phyloP scores from a whole-genome alignment of 2,888 invertebrate genomes.

The Cryptops parisi region DNA sequence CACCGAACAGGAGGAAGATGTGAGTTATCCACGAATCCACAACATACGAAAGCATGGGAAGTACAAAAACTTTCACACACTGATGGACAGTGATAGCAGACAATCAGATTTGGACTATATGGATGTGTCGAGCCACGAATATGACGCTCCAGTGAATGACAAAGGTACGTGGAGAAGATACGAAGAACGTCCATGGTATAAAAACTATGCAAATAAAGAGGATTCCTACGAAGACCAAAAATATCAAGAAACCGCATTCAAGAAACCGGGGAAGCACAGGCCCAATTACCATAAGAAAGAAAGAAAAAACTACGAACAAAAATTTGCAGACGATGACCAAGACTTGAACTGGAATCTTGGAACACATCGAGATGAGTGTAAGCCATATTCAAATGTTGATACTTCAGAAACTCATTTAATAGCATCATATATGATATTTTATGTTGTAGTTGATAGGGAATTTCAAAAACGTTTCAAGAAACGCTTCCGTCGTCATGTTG shows the following conservation, averaged over 20 bases:
- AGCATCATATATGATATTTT: too few relatives aligned
- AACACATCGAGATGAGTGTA: too few relatives aligned
- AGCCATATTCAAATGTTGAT: too few relatives aligned
- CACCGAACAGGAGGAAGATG: slow-evolving; percentile 12
- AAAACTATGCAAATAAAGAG: slow-evolving; percentile 2
- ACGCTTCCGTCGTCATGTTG: slow-evolving; percentile 30
- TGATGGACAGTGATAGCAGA: background rate
- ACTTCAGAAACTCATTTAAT: too few relatives aligned
- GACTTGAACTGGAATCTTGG: background rate
- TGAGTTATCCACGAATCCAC: slow-evolving; percentile 10
- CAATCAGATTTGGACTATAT: background rate
- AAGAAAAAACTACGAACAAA: background rate
- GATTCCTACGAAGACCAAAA: slow-evolving; percentile 18
- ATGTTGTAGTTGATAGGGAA: too few relatives aligned
- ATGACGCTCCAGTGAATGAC: background rate
- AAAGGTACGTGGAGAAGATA: background rate
- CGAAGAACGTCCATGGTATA: slow-evolving; percentile 1
- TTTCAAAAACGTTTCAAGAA: too few relatives aligned
- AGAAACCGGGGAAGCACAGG: background rate
- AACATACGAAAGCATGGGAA: slow-evolving; percentile 11
- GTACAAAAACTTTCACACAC: background rate
- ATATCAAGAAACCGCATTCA: slow-evolving; percentile 8
- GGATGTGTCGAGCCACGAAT: background rate
- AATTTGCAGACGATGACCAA: background rate
- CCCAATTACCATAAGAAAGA: background rate